phyloP scores from a whole-genome alignment of 2,888 invertebrate genomes.

The Cephus runcator region DNA sequence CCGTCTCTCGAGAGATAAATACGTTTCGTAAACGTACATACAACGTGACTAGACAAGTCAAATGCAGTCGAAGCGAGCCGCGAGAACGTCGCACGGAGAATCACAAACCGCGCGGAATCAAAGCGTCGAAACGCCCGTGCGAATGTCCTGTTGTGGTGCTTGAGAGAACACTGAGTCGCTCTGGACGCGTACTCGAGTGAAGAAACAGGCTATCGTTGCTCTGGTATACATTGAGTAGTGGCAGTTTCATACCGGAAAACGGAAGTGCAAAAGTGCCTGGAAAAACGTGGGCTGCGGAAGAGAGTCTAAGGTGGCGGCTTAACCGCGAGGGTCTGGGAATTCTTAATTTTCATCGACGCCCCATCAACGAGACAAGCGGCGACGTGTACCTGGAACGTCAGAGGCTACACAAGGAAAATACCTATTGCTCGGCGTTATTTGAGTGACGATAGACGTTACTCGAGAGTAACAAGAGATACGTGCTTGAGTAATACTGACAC shows the following conservation, averaged over 20 bases:
- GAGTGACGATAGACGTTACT: background rate
- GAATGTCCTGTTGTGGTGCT: slow-evolving; percentile 21
- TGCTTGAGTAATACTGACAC: background rate
- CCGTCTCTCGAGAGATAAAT: background rate
- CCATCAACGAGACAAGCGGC: background rate
- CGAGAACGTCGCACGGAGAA: background rate
- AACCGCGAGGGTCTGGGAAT: background rate
- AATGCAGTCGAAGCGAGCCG: slow-evolving; percentile 25
- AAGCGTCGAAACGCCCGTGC: slow-evolving; percentile 14
- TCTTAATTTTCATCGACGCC: background rate
- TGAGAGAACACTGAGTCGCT: background rate
- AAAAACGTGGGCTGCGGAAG: background rate
- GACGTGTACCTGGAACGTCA: background rate
- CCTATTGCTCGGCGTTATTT: background rate
- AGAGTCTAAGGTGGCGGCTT: background rate
- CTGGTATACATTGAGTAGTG: background rate
- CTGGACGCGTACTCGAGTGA: background rate
- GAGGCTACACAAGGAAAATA: background rate
- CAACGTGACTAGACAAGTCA: slow-evolving; percentile 18
- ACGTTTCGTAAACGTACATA: background rate
- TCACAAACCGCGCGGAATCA: background rate
- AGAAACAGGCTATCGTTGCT: background rate
- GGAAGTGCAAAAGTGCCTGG: background rate
- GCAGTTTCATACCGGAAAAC: background rate
- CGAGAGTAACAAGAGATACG: background rate